Conservation (phyloP, 1,140 invertebrate genomes). For the Drosophila hydei region DNA sequence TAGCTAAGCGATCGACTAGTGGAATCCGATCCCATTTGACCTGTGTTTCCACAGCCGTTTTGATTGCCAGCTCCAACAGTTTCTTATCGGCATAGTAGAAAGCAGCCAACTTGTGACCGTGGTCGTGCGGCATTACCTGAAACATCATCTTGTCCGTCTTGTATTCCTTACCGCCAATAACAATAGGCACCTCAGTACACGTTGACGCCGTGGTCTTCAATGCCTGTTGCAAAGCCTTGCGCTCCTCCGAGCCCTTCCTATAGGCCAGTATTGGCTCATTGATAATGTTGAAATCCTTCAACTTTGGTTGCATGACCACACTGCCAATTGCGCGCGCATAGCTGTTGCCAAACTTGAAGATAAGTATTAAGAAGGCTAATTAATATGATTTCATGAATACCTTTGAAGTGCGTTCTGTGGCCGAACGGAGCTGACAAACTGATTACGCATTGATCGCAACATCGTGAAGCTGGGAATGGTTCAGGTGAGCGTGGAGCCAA, state of each 20-base stretch:
- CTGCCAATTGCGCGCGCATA: slow-evolving; percentile 85
- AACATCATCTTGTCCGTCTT: slow-evolving; percentile 90
- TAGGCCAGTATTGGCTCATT: slow-evolving; percentile 94
- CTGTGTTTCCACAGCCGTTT: slow-evolving; percentile 90
- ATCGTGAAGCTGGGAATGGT: slow-evolving; percentile 48
- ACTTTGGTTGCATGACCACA: slow-evolving; percentile 86
- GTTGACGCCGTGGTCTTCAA: slow-evolving; percentile 88
- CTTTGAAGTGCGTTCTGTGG: slow-evolving; percentile 42
- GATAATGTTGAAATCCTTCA: slow-evolving; percentile 89
- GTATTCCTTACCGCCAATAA: slow-evolving; percentile 95
- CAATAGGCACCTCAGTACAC: slow-evolving; percentile 94
- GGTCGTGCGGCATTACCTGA: slow-evolving; percentile 94
- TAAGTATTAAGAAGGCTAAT: neutral
- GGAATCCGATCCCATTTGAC: slow-evolving; percentile 94
- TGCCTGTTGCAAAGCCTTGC: slow-evolving; percentile 89
- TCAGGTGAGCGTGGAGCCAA: slow-evolving; percentile 22
- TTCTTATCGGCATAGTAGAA: slow-evolving; percentile 95
- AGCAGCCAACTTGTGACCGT: slow-evolving; percentile 93
- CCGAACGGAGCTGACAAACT: slow-evolving; percentile 20
- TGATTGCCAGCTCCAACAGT: slow-evolving; percentile 93
- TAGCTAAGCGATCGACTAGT: slow-evolving; percentile 90
- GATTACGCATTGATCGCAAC: slow-evolving; percentile 58
- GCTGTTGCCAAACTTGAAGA: slow-evolving; percentile 4
- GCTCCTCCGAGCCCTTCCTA: slow-evolving; percentile 92
- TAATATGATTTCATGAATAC: slow-evolving; percentile 16